Conservation (phyloP, 2,888 invertebrate species). For the Tipula helvola region DNA sequence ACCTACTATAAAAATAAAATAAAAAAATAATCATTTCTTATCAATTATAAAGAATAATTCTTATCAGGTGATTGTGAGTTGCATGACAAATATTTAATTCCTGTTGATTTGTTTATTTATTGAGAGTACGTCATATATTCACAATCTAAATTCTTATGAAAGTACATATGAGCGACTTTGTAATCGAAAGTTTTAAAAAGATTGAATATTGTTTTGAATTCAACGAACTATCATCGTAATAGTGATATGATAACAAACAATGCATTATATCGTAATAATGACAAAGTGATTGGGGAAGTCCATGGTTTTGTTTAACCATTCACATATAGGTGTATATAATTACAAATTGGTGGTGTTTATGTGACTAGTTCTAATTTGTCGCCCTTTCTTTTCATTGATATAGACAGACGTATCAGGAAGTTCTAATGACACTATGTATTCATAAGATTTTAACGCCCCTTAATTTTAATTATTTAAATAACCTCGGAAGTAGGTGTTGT, state of each 20-base stretch:
- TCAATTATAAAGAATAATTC: not conserved
- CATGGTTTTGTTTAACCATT: too few species aligned
- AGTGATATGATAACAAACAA: not conserved
- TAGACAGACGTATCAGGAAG: too few species aligned
- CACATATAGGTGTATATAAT: too few species aligned
- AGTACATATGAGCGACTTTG: not conserved
- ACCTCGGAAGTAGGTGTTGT: too few species aligned
- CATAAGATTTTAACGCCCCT: too few species aligned
- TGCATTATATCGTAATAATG: not conserved
- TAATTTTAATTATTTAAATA: too few species aligned
- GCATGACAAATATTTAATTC: not conserved
- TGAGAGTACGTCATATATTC: not conserved
- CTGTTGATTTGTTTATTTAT: not conserved
- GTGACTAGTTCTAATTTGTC: not conserved
- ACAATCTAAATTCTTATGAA: not conserved
- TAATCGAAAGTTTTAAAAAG: not conserved
- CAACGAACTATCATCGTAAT: not conserved
- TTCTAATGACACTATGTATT: too few species aligned
- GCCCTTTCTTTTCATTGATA: too few species aligned
- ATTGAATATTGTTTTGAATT: not conserved
- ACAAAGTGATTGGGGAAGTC: not conserved
- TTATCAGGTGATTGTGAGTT: not conserved
- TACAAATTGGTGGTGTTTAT: too few species aligned
- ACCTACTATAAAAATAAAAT: not conserved
- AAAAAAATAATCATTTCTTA: not conserved